Base-by-base conservation (phyloP, 2,888 invertebrate genomes). In the Silvanus unidentatus region DNA sequence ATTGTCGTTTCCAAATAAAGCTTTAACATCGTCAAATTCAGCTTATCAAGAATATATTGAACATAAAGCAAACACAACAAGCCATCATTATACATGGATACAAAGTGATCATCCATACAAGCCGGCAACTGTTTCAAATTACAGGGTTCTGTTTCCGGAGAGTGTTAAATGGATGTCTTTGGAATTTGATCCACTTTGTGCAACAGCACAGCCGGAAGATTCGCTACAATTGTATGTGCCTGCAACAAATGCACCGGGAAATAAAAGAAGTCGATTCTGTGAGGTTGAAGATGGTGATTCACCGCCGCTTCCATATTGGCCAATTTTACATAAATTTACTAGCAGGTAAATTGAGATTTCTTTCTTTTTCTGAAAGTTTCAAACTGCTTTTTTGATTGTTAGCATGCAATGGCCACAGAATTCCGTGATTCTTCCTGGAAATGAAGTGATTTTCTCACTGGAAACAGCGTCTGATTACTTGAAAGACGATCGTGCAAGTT, bases 101-200 rank as follows among this genome's bases (percentile, higher is more conserved):
- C 97, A 98, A 73, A 95, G 95, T 68, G 94, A 95, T 32, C 98
- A 98, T 76, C 98, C 98, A 0, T 98, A 98, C 72, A 89, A 89
- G 69, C 86, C 91, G 32, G 86, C 93, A 1, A 80, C 86, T 12
- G 86, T 94, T 27, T 82, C 86, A 32, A 89, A 90, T 65, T 91
- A 88, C 71, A 81, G 84, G 85, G 93, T 96, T 6, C 77, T 84
- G 32, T 97, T 98, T 72, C 94, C 96, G 0, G 76, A 85, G 2
- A 79, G 79, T 53, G 91, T 98, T 1, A 86, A 89, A 53, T 96
- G 96, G 90, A 77, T 98, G 64, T 88, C 89, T 10, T 73, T 98
- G 3, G 95, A 97, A 73, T 96, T 98, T 73, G 96, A 96, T 66
- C 80, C 88, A 0, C 83, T 88, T 48, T 95, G 94, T 69, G 84